Base-by-base conservation (phyloP, 92 coral and sea anemone species). In the Actinostola sp. region DNA sequence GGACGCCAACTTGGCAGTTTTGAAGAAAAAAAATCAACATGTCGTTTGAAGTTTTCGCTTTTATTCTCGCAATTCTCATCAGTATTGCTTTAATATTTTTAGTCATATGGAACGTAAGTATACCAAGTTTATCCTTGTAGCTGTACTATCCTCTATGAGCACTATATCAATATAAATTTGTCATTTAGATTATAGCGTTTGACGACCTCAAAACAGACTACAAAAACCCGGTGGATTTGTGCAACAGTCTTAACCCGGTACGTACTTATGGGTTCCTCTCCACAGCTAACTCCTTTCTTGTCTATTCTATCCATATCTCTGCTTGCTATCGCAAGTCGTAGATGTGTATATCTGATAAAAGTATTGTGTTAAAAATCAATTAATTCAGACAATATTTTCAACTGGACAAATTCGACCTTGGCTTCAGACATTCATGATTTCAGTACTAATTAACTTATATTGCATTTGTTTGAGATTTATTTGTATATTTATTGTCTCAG, bases 71-170 rank as follows among this genome's bases (percentile, higher is more conserved):
- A 30, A 88, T 95, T 61, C 79, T 95, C 27, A 86, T 95, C 68
- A 87, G 92, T 25, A 89, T 95, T 68, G 88, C 81, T 44, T 84
- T 95, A 79, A 95, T 95, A 62, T 95, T 95, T 80, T 86, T 95
- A 75, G 97, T 91, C 52, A 92, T 95, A 53, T 95, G 99, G 99
- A 95, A 95, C 80, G 99, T 95, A 86, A 85, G 99, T 95, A 67
- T 31, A 39, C 46, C 11, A 0, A 2, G 0, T 16, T 48, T 57
- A 26, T n/a, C 39, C 23, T 54, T 17, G 24, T 1, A 31, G 25
- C 3, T 27, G 41, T 31, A 14, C 28, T 13, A 33, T 50, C 15
- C 13, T 51, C 38, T 23, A 1, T 16, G 1, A 34, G 17, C 11
- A 19, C 19, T 61, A 14, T 41, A 43, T 64, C 41, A 19, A 14